Conservation (phyloP, 1,140 invertebrate genomes). For the Sitodiplosis mosellana region DNA sequence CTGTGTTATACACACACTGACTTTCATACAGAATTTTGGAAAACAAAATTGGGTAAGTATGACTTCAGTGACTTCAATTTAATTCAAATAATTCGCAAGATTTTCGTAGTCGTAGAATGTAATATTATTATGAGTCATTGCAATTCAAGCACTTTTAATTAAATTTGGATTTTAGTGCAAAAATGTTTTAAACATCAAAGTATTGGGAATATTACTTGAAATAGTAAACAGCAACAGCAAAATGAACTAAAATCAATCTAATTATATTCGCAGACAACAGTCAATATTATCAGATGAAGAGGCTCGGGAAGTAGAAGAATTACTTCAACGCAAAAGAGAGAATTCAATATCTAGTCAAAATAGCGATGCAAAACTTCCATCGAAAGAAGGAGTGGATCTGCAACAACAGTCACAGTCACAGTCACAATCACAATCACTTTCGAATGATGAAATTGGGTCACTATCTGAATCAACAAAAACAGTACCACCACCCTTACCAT, state of each 20-base stretch:
- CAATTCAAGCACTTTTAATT: too few relatives aligned
- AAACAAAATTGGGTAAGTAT: conserved; percentile 59
- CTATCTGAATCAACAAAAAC: conserved; percentile 9
- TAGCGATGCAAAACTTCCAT: too few relatives aligned
- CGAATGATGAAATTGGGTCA: conserved; percentile 9
- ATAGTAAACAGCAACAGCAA: too few relatives aligned
- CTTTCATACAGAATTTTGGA: conserved; percentile 45
- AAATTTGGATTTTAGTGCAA: too few relatives aligned
- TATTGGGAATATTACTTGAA: too few relatives aligned
- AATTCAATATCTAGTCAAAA: conserved; percentile 8
- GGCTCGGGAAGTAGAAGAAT: conserved; percentile 62
- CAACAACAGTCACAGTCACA: conserved; percentile 22
- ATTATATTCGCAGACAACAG: conserved; percentile 45
- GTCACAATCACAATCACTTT: conserved; percentile 15
- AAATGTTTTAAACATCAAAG: too few relatives aligned
- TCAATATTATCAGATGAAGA: conserved; percentile 66
- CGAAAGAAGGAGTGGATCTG: conserved; percentile 29
- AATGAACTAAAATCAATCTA: too few relatives aligned
- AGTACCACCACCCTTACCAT: conserved; percentile 14
- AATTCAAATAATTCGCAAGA: conserved; percentile 3
- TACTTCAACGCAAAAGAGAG: conserved; percentile 34
- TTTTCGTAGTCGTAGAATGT: too few relatives aligned
- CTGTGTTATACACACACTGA: too few relatives aligned
- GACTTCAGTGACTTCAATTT: not conserved
- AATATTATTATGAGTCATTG: too few relatives aligned